Evolutionary conservation across 64 coral and sea anemone genomes (phyloP).

Genomic region (Hydrozoanthus tunicans): DNA sequence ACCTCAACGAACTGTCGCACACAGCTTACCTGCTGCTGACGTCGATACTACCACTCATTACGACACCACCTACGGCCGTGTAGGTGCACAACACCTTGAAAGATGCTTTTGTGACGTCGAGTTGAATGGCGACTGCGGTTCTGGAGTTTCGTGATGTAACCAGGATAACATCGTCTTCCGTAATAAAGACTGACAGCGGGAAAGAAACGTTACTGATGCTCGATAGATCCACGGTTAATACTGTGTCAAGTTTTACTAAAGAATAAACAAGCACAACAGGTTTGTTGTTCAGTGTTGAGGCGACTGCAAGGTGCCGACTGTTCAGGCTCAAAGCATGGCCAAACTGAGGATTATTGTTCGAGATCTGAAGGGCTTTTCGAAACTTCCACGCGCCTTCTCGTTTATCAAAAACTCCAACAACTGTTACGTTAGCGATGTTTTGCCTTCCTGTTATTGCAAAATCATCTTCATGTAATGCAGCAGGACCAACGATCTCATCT

Average conservation of each 20-base stretch:
- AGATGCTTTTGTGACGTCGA: background rate
- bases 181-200: constrained; percentile 3
- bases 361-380: background rate
- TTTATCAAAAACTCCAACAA: constrained; percentile 26
- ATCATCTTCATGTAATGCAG: constrained; percentile 12
- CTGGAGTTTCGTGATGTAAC: background rate
- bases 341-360: background rate
- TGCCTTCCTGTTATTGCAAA: background rate
- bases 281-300: background rate
- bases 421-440: constrained; percentile 3
- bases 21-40: constrained; percentile 17
- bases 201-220: background rate
- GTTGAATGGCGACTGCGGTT: constrained; percentile 19
- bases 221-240: constrained; percentile 12
- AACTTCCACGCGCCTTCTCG: background rate
- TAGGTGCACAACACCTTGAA: constrained; percentile 13
- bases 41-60: constrained; percentile 25
- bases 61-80: background rate
- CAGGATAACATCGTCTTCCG: constrained; percentile 12
- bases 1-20: background rate
- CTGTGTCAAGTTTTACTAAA: background rate
- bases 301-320: background rate
- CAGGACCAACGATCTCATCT: constrained; percentile 16
- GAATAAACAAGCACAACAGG: constrained; percentile 6
- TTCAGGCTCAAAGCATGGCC: constrained; percentile 12